Base-by-base conservation (phyloP, 2,888 invertebrate genomes). In the Caradrina clavipalpis region DNA sequence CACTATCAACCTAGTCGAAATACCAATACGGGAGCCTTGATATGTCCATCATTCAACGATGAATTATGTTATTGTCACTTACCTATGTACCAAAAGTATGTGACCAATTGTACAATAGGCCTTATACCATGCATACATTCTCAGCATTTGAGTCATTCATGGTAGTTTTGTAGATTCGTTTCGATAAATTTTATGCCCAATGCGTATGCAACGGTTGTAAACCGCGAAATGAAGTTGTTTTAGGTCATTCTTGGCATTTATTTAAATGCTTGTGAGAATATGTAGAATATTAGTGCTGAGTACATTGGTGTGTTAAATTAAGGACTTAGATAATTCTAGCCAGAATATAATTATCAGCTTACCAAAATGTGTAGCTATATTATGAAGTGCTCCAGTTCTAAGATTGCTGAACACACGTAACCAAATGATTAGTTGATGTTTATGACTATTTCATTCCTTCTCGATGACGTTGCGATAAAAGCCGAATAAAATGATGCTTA, bases 11-110 rank as follows among this genome's bases (percentile, higher is more conserved):
- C 80, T 76, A 65, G 70, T 75, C 66, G 56, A 76, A 81, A 78
- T 82, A 73, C 60, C 64, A 72, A 82, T 64, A 77, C 69, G 59
- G 84, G 69, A 87, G 86, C 94, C 94, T 94, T 94, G 91, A 93
- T 76, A 80, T 89, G 93, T 93, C 93, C 87, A 86, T 91, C 90
- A 91, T 75, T 78, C 70, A 51, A 78, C 83, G 84, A 90, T 89
- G 87, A 89, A 88, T 88, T 83, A 86, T 85, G 79, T 78, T 84
- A 86, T 87, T 87, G 86, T 87, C 81, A 82, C 59, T 85, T 76
- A 84, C 78, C 42, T 42, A 39, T n/a, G 22, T 22, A 42, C 49
- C 51, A 57, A 26, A 71, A 72, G 39, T 54, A 55, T n/a, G 26
- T 45, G 59, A 35, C 72, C 45, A 58, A n/a, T 17, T 31, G 35